Evolutionary conservation across 1,140 invertebrate species (phyloP), one percentile per base, ranked within the genome.

Genomic region (Cotesia glomerata): DNA sequence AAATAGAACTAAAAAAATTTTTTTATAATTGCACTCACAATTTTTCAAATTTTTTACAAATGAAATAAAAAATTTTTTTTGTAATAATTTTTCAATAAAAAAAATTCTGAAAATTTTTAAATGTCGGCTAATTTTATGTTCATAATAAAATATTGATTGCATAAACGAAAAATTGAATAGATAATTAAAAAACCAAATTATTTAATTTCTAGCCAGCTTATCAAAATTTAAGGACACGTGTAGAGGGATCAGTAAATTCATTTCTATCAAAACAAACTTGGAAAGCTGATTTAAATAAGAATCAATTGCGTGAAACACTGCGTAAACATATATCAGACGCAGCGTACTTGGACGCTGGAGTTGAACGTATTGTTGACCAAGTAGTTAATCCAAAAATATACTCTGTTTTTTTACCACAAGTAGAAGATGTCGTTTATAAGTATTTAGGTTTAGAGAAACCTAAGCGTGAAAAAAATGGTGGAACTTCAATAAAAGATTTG

Each of bases 301-400:
- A 97, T 81, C 95, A 97, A 81, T 81, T 98, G 0, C 88, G 97
- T 73, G 96, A 98, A 81, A 94, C 92, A 74, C 88, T 98, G 0
- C 88, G 96, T 45, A 95, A 95, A 82, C 94, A 97, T 80, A 95
- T 98, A 59, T 90, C 94, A 67, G 95, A 97, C 7, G 85, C 83
- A 5, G 79, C 86, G 4, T 87, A 86, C 35, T 86, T 88, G 5
- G 87, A 89, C 61, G 81, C 91, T 71, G 96, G 96, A 18, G 93
- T 98, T 4, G 95, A 97, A 83, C 90, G 96, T 76, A 96, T 98
- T 73, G 95, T 98, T 0, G 95, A 98, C 84, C 96, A 98, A 89
- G 95, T 97, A 0, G 95, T 98, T 0, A 96, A 97, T 86, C 95
- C 95, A 3, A 97, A 97, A 88, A 93, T 97, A 5, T 91, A 93